Evolutionary conservation across 1,140 invertebrate species (phyloP).

Genomic region (Trypoxylus dichotomus): DNA sequence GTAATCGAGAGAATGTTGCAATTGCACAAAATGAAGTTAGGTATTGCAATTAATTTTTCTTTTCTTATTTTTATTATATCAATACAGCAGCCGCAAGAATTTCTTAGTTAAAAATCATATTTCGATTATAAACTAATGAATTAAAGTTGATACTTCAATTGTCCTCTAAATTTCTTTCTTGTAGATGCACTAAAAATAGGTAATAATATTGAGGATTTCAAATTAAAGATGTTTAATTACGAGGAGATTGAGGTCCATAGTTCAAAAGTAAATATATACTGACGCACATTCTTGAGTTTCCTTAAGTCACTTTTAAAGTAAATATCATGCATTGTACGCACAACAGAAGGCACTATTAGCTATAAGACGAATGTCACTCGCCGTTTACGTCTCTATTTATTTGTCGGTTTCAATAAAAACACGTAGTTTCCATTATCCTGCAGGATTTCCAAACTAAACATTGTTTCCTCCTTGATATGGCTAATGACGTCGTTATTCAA

Average conservation of each 20-base stretch:
- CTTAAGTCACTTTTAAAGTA: neutral
- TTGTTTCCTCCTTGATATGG: conserved; percentile 66
- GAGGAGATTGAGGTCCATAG: neutral
- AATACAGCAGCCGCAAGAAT: no score
- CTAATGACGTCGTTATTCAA: conserved; percentile 74
- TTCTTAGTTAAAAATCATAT: no score
- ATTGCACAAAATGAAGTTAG: no score
- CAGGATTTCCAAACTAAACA: conserved; percentile 63
- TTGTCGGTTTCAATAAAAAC: conserved; percentile 45
- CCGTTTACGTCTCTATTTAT: conserved; percentile 15
- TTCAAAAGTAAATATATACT: neutral
- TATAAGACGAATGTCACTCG: neutral
- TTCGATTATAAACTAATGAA: no score
- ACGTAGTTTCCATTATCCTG: conserved; percentile 52
- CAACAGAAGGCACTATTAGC: neutral
- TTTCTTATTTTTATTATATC: no score
- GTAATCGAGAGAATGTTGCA: no score
- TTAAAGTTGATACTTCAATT: no score
- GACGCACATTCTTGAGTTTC: neutral
- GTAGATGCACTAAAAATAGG: neutral
- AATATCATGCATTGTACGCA: neutral
- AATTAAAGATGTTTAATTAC: neutral
- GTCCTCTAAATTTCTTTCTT: no score
- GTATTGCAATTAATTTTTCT: no score
- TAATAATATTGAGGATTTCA: neutral